phyloP scores from a whole-genome alignment of 2,797 vertebrate genomes.

The Alcedo atthis region DNA sequence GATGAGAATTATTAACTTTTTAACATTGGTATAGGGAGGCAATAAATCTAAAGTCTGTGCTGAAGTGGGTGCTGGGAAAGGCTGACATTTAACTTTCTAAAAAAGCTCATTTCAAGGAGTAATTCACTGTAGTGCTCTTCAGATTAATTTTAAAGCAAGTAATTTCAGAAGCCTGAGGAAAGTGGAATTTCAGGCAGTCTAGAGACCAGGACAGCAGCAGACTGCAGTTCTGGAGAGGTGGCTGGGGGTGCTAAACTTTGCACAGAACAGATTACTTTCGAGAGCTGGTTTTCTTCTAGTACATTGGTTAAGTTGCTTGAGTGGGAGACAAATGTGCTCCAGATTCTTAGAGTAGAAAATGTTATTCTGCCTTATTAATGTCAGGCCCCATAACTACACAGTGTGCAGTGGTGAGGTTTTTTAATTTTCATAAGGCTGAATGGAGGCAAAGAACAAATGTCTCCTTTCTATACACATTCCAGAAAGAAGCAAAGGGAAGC shows the following conservation, averaged over 20 bases:
- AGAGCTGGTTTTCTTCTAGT: neutral
- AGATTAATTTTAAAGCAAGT: slow-evolving; percentile 20
- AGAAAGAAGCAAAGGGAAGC: neutral
- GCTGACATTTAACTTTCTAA: slow-evolving; percentile 20
- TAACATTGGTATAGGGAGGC: neutral
- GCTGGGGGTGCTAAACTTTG: neutral
- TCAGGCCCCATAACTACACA: neutral
- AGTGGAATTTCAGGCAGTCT: neutral
- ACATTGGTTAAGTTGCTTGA: neutral
- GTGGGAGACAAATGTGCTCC: neutral
- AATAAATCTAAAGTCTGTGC: neutral
- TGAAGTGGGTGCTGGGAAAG: neutral
- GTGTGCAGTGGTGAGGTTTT: neutral
- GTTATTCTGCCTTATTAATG: neutral
- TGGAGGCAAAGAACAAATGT: neutral
- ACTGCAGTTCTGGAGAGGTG: neutral
- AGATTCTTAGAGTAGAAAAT: neutral
- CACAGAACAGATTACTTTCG: neutral
- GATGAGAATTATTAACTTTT: neutral
- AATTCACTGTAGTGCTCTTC: slow-evolving; percentile 3
- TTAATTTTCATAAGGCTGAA: neutral
- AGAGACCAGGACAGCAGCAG: neutral
- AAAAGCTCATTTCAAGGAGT: slow-evolving; percentile 12
- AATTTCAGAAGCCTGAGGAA: neutral
- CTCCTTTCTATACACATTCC: neutral